Evolutionary conservation across 1,140 invertebrate genomes (phyloP).

Genomic region (Drosophila repletoides): DNA sequence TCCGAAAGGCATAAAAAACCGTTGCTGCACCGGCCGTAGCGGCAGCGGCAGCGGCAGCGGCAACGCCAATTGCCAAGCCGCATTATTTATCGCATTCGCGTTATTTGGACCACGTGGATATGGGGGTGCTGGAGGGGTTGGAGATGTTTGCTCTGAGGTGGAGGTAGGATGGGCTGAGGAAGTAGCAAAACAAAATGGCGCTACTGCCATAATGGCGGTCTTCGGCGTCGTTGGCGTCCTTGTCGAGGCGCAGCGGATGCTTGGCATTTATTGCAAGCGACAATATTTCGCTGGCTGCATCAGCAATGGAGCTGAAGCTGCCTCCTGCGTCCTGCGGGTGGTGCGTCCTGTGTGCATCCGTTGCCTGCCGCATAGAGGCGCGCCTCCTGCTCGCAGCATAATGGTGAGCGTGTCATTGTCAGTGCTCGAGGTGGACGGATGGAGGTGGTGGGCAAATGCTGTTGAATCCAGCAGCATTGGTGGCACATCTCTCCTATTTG

Average conservation of each 20-base stretch:
- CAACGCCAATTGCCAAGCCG: conserved; percentile 68
- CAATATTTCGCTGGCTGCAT: conserved; percentile 68
- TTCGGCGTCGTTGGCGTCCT: conserved; percentile 27
- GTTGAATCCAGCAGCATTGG: not conserved
- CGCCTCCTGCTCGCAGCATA: conserved; percentile 9
- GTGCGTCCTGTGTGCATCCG: conserved; percentile 30
- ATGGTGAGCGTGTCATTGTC: conserved; percentile 36
- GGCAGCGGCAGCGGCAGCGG: not conserved
- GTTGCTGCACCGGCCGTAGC: not conserved
- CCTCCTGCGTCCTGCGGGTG: conserved; percentile 13
- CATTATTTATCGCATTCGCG: conserved; percentile 75
- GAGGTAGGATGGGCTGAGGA: not conserved
- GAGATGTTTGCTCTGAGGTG: not conserved
- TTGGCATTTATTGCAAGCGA: conserved; percentile 78
- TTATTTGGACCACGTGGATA: conserved; percentile 22
- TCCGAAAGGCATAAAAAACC: conserved; percentile 42
- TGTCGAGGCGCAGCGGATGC: conserved; percentile 69
- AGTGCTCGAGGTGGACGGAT: not conserved
- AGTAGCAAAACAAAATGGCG: conserved; percentile 61
- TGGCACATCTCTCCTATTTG: conserved; percentile 36
- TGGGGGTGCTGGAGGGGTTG: not conserved
- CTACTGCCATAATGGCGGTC: conserved; percentile 64
- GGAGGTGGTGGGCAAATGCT: not conserved
- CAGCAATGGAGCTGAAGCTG: conserved; percentile 14
- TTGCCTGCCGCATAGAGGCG: conserved; percentile 25